These are phyloP conservation scores for Rhea americana DNA, from an alignment of 2,113 vertebrate species.

Conservation along the genomic window DNA sequence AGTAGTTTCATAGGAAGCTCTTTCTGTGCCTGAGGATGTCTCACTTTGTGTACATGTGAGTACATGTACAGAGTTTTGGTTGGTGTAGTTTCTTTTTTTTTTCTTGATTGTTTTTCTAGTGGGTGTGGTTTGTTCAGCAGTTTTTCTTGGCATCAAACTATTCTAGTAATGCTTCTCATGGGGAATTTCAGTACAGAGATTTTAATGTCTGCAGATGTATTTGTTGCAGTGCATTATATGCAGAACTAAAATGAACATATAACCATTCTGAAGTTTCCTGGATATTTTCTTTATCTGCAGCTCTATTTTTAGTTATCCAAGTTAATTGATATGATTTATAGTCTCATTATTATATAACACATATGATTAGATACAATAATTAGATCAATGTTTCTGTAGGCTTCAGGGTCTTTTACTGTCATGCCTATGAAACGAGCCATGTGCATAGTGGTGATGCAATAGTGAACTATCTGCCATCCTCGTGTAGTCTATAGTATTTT, in stretches of 20 bases:
- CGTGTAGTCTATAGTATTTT: background rate
- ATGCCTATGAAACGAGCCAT: background rate
- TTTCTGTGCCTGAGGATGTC: constrained; percentile 18
- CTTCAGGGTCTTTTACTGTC: background rate
- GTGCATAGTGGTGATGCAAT: background rate
- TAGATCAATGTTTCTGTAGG: background rate
- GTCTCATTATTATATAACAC: background rate
- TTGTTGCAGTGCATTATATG: constrained; percentile 33
- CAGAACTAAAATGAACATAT: constrained; percentile 5
- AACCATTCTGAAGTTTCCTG: background rate
- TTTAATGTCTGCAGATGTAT: background rate
- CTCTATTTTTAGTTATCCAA: background rate
- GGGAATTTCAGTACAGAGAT: constrained; percentile 23
- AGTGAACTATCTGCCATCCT: background rate
- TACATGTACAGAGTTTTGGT: background rate
- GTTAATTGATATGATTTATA: background rate
- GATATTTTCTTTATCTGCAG: background rate
- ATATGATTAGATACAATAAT: background rate
- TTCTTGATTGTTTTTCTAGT: too few relatives aligned
- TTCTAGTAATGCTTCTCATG: constrained; percentile 27
- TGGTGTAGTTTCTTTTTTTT: background rate
- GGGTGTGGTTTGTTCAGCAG: background rate
- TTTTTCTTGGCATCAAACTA: background rate
- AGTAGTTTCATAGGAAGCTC: constrained; percentile 38
- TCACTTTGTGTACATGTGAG: background rate